Conservation (phyloP, 2,113 vertebrate species). For the Macroglossus sobrinus region DNA sequence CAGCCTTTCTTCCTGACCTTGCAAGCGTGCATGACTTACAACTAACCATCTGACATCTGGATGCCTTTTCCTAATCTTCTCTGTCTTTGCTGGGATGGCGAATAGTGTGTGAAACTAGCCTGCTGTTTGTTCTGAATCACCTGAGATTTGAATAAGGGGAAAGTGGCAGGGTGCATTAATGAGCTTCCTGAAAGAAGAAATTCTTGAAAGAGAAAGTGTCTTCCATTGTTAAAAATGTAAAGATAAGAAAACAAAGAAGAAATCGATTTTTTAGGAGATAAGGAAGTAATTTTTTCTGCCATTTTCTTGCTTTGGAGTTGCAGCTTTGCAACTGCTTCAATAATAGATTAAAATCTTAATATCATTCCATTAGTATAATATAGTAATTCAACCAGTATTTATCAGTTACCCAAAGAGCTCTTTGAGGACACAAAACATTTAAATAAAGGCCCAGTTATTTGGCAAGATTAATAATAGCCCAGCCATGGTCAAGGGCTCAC, state of each 20-base stretch:
- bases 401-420: background rate
- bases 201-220: background rate
- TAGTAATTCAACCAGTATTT: background rate
- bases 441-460: background rate
- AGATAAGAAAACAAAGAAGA: background rate
- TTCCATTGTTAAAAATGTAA: background rate
- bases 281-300: background rate
- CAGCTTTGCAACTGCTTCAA: background rate
- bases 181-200: conserved; percentile 1
- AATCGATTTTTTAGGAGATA: background rate
- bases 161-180: background rate
- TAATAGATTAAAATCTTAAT: background rate
- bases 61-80: conserved; percentile 29
- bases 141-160: background rate
- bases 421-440: background rate
- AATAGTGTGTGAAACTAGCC: background rate
- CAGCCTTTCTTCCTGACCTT: conserved; percentile 74
- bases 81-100: conserved; percentile 58
- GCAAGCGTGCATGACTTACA: conserved; percentile 42
- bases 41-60: conserved; percentile 61
- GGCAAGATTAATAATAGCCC: background rate
- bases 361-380: background rate
- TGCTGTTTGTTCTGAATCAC: background rate
- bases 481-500: background rate
- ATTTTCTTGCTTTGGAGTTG: background rate